Evolutionary conservation across 2,888 invertebrate genomes (phyloP).

Genomic region (Dromius quadrimaculatus): DNA sequence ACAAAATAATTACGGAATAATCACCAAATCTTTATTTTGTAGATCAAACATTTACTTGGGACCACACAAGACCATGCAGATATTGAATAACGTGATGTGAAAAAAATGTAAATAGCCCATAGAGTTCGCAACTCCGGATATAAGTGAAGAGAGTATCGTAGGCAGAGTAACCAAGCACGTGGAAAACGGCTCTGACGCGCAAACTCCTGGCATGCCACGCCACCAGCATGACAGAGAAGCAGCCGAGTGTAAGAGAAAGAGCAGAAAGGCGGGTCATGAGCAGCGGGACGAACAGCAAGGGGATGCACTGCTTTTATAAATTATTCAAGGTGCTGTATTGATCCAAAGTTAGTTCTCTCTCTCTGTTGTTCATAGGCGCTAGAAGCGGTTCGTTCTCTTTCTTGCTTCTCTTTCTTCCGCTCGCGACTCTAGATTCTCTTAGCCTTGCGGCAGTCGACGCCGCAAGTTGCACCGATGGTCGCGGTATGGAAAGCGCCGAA

Average conservation of each 20-base stretch:
- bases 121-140: not conserved
- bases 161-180: constrained; percentile 18
- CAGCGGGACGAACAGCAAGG: constrained; percentile 55
- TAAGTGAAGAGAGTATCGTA: not conserved
- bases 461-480: constrained; percentile 43
- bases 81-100: constrained; percentile 18
- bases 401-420: constrained; percentile 44
- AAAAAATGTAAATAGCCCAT: constrained; percentile 24
- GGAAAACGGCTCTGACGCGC: constrained; percentile 27
- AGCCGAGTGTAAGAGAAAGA: constrained; percentile 49
- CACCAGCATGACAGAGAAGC: constrained; percentile 61
- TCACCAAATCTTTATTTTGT: no score
- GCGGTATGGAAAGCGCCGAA: constrained; percentile 15
- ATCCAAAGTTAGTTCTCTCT: constrained; percentile 64
- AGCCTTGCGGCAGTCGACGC: constrained; percentile 50
- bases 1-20: no score
- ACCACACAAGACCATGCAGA: no score
- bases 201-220: constrained; percentile 52
- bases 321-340: constrained; percentile 66
- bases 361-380: constrained; percentile 57
- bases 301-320: constrained; percentile 66
- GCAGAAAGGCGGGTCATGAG: constrained; percentile 25
- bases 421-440: constrained; percentile 49
- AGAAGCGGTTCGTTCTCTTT: constrained; percentile 27
- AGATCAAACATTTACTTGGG: not conserved